phyloP scores from a whole-genome alignment of 2,113 vertebrate genomes.

The Bufo bufo region DNA sequence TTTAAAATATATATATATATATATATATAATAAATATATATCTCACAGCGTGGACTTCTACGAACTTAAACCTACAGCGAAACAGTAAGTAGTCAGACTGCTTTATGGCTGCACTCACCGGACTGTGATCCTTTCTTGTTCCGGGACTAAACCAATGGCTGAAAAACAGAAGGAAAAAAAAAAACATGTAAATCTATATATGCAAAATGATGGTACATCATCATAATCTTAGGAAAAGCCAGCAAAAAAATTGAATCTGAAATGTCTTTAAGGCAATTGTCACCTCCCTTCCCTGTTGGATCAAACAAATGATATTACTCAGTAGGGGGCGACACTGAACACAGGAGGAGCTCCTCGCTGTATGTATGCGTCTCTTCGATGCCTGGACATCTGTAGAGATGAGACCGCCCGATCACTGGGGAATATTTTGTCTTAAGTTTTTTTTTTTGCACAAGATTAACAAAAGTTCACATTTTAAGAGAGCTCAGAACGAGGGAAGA shows the following conservation, averaged over 20 bases:
- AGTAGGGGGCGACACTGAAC: neutral
- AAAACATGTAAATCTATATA: conserved; percentile 55
- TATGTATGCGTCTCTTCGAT: neutral
- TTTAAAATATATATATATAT: too few relatives aligned
- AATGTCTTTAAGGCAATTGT: neutral
- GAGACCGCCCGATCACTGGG: neutral
- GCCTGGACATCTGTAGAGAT: neutral
- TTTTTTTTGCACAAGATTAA: conserved; percentile 11
- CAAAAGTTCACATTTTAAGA: conserved; percentile 18
- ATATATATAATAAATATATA: too few relatives aligned
- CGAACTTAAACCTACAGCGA: too few relatives aligned
- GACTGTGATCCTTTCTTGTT: conserved; percentile 87
- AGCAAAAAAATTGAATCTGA: too few relatives aligned
- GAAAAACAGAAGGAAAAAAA: conserved; percentile 70
- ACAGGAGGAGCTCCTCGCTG: neutral
- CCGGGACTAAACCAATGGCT: conserved; percentile 91
- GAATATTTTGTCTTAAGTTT: neutral
- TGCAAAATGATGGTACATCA: neutral
- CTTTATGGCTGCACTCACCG: conserved; percentile 76
- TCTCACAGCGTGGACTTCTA: too few relatives aligned
- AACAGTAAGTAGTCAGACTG: too few relatives aligned
- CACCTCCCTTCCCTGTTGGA: neutral
- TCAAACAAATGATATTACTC: neutral
- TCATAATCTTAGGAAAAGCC: too few relatives aligned
- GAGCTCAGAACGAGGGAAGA: conserved; percentile 27